A percentile compares a stretch with the other conserved stretches of the same genome.
Conservation (phyloP, 1,140 invertebrate genomes). For the Dinoponera quadriceps region DNA sequence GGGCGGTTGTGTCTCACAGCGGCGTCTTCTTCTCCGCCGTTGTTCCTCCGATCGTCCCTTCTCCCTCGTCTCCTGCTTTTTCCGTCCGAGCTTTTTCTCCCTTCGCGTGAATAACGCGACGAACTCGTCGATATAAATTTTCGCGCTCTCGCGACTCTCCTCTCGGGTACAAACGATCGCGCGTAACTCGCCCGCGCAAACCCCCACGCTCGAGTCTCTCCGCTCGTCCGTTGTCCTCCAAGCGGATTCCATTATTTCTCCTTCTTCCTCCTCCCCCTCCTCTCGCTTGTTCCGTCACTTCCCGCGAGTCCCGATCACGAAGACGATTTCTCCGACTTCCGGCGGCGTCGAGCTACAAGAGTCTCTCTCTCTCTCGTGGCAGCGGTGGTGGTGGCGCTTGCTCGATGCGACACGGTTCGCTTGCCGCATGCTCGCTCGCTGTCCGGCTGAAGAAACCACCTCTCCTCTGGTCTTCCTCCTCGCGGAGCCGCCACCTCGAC, state of each 20-base stretch:
- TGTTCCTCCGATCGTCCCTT: constrained; percentile 17
- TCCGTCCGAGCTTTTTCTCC: constrained; percentile 62
- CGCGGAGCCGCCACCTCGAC: constrained; percentile 19
- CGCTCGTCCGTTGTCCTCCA: background rate
- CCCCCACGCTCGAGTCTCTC: no score
- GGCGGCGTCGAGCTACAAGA: constrained; percentile 22
- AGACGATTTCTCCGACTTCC: constrained; percentile 46
- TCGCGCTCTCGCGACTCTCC: constrained; percentile 6
- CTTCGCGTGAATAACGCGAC: constrained; percentile 23
- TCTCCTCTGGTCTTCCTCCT: constrained; percentile 14
- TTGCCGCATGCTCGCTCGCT: constrained; percentile 54
- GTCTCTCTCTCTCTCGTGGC: constrained; percentile 22
- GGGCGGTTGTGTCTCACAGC: constrained; percentile 30
- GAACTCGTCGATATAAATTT: constrained; percentile 69
- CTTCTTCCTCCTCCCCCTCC: constrained; percentile 7
- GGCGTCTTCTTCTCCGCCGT: constrained; percentile 19
- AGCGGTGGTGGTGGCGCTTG: constrained; percentile 41
- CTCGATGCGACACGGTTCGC: constrained; percentile 74
- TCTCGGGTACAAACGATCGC: constrained; percentile 47
- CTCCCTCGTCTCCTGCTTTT: constrained; percentile 19
- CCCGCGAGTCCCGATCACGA: constrained; percentile 37
- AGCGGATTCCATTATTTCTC: constrained; percentile 28
- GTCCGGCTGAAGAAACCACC: constrained; percentile 28
- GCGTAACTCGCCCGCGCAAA: constrained; percentile 36
- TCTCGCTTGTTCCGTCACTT: constrained; percentile 50